phyloP scores from a whole-genome alignment of 2,113 vertebrate genomes.

The Phasianus colchicus region DNA sequence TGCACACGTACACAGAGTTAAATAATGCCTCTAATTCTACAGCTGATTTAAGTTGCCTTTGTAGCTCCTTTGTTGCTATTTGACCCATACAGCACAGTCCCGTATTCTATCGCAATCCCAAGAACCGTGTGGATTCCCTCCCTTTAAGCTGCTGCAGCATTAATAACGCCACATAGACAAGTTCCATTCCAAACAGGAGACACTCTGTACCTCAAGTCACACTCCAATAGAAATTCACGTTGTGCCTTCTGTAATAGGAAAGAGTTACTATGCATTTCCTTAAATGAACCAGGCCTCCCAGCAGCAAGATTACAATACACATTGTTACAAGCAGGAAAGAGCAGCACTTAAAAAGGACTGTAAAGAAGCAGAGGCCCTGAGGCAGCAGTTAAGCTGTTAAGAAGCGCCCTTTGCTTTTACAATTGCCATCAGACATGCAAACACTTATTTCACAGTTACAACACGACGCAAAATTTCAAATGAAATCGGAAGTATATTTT shows the following conservation, averaged over 20 bases:
- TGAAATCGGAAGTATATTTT: neutral
- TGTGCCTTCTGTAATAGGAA: neutral
- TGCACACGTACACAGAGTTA: neutral
- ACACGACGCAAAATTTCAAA: neutral
- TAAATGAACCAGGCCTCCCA: neutral
- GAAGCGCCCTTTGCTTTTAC: neutral
- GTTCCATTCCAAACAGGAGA: neutral
- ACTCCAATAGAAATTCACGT: neutral
- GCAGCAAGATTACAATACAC: neutral
- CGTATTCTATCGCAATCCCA: neutral
- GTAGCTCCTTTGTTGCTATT: neutral
- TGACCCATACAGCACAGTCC: neutral
- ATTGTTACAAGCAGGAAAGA: neutral
- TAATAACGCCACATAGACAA: neutral
- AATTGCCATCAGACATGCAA: neutral
- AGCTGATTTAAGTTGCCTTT: neutral
- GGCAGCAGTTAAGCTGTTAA: neutral
- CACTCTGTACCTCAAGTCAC: neutral
- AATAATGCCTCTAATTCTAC: neutral
- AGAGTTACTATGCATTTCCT: neutral
- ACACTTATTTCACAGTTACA: neutral
- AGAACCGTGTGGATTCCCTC: neutral
- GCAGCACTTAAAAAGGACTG: neutral
- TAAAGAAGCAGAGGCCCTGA: neutral
- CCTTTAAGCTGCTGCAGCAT: neutral